Base-by-base conservation (phyloP, 2,113 vertebrate species). In the Callionymus lyra region DNA sequence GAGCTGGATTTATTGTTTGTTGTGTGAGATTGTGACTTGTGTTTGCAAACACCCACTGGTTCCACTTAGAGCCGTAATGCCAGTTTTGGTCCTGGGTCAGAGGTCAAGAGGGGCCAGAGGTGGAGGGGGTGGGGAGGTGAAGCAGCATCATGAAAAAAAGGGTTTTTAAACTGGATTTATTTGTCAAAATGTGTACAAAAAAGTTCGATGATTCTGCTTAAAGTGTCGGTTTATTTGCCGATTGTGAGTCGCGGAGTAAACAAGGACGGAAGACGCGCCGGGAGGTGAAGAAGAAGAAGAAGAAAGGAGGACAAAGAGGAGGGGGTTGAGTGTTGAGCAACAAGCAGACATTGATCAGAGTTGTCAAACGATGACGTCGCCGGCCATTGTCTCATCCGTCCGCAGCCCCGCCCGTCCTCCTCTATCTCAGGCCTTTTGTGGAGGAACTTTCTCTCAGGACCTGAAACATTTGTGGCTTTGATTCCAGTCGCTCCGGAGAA, bases 301-400 rank as follows among this genome's bases (percentile, higher is more conserved):
- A 35, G n/a, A n/a, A 35, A 12, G 41, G 38, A 44, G n/a, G 37
- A 67, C 64, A 76, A 69, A 34, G 35, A 16, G 53, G 44, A 32
- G 41, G 63, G 39, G 63, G 39, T 31, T 16, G 27, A 31, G 34
- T 64, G 50, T 74, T 77, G 69, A 61, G 65, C 60, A 76, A 74
- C 70, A 59, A 60, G 40, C 50, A 51, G 52, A 74, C 74, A 74
- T 72, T 72, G 63, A 76, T 77, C 63, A 57, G 60, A 40, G 43
- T 39, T 66, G 68, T 62, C 4, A 34, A 74, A 62, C 31, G 68
- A 59, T 68, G 68, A 72, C 68, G 42, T 8, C 8, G 39, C 56
- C 45, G 45, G 54, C 56, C 44, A 58, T 72, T 76, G 65, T 76
- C 50, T 74, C 47, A 47, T 61, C 56, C 18, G 43, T 6, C 33